Evolutionary conservation across 2,113 vertebrate species (phyloP), one percentile per base, ranked within the genome.

Genomic region (Poeciliopsis turrubarensis): DNA sequence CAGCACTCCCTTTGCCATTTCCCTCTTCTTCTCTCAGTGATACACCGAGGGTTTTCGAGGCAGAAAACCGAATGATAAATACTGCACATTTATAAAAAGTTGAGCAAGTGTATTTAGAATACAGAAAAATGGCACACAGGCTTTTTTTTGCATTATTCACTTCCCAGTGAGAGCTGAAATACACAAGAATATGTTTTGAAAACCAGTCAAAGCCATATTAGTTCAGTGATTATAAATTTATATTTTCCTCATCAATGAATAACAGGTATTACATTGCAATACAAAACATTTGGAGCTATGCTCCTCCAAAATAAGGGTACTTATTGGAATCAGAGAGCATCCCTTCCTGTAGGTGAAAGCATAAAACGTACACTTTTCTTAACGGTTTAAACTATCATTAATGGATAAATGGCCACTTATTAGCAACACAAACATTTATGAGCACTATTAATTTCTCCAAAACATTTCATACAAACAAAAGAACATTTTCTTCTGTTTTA

Each of bases 61-160:
- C 84, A 78, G 90, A 88, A 93, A 87, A 89, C 86, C 87, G 84
- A 89, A 91, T 92, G 90, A 92, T 91, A 91, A 93, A 93, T 91
- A 89, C 85, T 77, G 84, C 79, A 77, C 90, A 91, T 93, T 91
- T 89, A 92, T 82, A 89, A 89, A 85, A 90, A 91, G 90, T 90
- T 90, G 84, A 90, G 89, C 77, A 75, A 75, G 74, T 82, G 78
- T 89, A 87, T 91, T 92, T 91, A 88, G 80, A 92, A 87, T 82
- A 77, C 71, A 70, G 86, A 78, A 73, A 92, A 72, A 89, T 84
- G 77, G 82, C 34, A 85, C 79, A 69, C 22, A 39, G 77, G 73
- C 77, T 75, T 72, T 84, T 77, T 34, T 37, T 11, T 37, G 10
- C 10, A 37, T 37, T 37, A 89, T 89, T 89, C 87, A 72, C 47